phyloP scores from a whole-genome alignment of 2,888 invertebrate species.

The Tiliacea aurago region DNA sequence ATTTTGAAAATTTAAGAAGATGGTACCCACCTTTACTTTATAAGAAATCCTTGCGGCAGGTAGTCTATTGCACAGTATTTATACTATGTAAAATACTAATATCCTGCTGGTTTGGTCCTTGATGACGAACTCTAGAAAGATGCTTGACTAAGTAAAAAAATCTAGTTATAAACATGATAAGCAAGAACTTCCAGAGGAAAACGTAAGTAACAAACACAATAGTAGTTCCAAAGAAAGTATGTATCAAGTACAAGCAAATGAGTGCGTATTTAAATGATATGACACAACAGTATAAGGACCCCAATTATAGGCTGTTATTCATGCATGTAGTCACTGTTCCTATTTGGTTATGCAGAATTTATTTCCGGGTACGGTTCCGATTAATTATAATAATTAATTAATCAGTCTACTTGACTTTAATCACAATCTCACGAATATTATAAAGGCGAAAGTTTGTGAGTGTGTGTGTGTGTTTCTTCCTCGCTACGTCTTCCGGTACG shows the following conservation, averaged over 20 bases:
- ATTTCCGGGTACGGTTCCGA: slow-evolving; percentile 23
- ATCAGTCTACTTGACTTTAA: not conserved
- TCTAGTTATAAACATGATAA: not conserved
- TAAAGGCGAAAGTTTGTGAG: no score
- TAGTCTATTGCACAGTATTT: not conserved
- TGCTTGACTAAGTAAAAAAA: no score
- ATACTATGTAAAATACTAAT: not conserved
- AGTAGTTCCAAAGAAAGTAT: slow-evolving; percentile 40
- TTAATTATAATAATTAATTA: not conserved
- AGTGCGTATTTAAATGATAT: slow-evolving; percentile 55
- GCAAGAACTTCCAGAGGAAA: slow-evolving; percentile 6
- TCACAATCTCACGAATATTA: no score
- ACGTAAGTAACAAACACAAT: slow-evolving; percentile 13
- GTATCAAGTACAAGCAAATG: slow-evolving; percentile 47
- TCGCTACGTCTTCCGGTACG: no score
- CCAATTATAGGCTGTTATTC: not conserved
- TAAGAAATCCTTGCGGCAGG: not conserved
- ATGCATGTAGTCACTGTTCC: slow-evolving; percentile 24
- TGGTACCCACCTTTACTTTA: not conserved
- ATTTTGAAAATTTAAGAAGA: not conserved
- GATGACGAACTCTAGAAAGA: not conserved
- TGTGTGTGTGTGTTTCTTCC: no score
- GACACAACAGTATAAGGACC: slow-evolving; percentile 37
- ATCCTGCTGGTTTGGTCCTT: not conserved
- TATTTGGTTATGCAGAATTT: slow-evolving; percentile 18